Base-by-base conservation (phyloP, 1,140 invertebrate genomes). In the Leptopilina clavipes region DNA sequence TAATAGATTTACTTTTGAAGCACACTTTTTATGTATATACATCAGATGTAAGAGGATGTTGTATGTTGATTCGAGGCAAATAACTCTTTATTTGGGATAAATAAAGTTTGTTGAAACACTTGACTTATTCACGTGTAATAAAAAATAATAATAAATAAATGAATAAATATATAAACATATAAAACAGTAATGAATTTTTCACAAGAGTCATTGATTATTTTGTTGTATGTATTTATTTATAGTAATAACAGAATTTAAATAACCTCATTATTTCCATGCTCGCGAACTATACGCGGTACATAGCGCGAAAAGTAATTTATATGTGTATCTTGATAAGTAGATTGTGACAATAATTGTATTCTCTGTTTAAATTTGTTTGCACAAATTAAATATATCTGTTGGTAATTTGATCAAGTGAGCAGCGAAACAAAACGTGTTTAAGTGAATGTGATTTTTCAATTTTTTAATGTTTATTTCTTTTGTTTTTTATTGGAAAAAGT, bases 271-370 rank as follows among this genome's bases (percentile, higher is more conserved):
- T 65, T 65, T 31, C n/a, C 11, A 25, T 31, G 19, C 25, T 65
- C 11, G 22, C 59, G n/a, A 40, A 40, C 37, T 8, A 40, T 9
- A 40, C 8, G 25, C 19, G 59, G 22, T 65, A 5, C 59, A n/a
- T 31, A 65, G 14, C 59, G 12, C n/a, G 8, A 65, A 65, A 65
- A 65, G 59, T 65, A 65, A 72, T 76, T 74, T 72, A 76, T 76
- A 74, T 79, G 71, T 74, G 75, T 76, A 48, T 48, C 65, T 74
- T 76, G 78, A 80, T 80, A 80, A 80, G 65, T 80, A 76, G 75
- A 80, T 73, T 77, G 72, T 77, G 73, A 77, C 71, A 65, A 37
- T 65, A 65, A n/a, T 65, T 65, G 59, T 31, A 65, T 65, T 65
- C 59, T 31, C 25, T 19, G 73, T 73, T 77, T 65, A 75, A 73